Evolutionary conservation across 2,888 invertebrate species (phyloP), one percentile per base, ranked within the genome.

Genomic region (Melinaea menophilus): DNA sequence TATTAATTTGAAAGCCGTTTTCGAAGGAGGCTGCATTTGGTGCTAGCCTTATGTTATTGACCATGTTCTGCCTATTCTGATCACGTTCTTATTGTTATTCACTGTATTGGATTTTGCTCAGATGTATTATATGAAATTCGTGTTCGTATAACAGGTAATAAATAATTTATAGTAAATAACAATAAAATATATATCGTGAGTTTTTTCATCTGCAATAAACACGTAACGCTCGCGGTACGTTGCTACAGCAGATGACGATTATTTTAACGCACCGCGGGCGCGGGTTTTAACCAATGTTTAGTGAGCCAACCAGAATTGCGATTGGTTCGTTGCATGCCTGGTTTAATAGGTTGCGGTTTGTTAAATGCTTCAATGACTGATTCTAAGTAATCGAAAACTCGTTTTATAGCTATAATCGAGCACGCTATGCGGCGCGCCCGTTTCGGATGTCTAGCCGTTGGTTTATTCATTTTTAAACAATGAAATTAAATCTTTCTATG

Each of bases 1-100:
- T 90, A 90, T 88, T 87, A 90, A 90, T 89, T 84, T 78, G 72
- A 73, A 78, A 75, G 79, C 80, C 80, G 78, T 77, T 83, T 82
- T 85, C 82, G 84, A 80, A 82, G 81, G 82, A 81, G 79, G 72
- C 77, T 75, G 77, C 71, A 69, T 69, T 65, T 65, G 63, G 65
- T 71, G 74, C 79, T 81, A 79, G 82, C 82, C 85, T 85, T 84
- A 82, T 78, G 51, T 51, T 51, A 51, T 51, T 51, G 51, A 51
- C 51, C 22, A 22, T 31, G 51, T 2, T 51, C 51, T 31, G 31
- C 5, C 11, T 5, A 51, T 31, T 51, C 51, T 31, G 51, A 51
- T 51, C 51, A 51, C 51, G 51, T 51, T 7, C 51, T 22, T 31
- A 31, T 51, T 51, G 51, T 51, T 31, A 51, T 51, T 51, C 51